Evolutionary conservation across 2,113 vertebrate species (phyloP).

Genomic region (Symphodus melops): DNA sequence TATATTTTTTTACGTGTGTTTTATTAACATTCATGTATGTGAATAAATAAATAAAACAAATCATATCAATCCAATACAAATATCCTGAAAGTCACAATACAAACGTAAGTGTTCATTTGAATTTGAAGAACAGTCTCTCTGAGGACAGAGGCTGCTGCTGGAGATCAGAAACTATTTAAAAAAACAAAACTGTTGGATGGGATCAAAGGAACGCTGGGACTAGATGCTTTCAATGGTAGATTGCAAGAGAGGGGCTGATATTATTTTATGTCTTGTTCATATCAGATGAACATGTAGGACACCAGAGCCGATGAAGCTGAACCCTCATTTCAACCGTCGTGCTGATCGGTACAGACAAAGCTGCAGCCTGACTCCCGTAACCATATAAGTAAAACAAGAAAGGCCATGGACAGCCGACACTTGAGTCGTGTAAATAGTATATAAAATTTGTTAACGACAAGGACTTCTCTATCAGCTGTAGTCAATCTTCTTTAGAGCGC

Average conservation of each 20-base stretch:
- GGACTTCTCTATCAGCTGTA: constrained; percentile 10
- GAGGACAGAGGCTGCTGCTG: neutral
- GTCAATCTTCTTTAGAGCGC: neutral
- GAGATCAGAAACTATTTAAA: neutral
- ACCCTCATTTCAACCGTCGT: neutral
- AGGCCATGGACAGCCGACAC: neutral
- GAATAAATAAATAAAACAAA: neutral
- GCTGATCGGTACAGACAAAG: neutral
- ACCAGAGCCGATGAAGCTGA: neutral
- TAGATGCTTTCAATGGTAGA: neutral
- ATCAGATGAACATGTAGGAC: neutral
- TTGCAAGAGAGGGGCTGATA: neutral
- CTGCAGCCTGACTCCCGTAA: neutral
- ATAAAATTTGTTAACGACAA: neutral
- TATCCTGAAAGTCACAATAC: neutral
- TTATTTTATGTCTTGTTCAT: neutral
- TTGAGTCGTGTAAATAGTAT: neutral
- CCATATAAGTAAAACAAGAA: constrained; percentile 33
- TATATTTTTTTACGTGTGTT: no score
- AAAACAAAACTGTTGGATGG: neutral
- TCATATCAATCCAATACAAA: no score
- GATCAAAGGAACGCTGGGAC: neutral
- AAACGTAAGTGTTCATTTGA: neutral
- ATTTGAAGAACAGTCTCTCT: no score
- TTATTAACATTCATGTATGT: no score